Conservation (phyloP, 2,888 invertebrate genomes). For the Drosophila atroscutellata region DNA sequence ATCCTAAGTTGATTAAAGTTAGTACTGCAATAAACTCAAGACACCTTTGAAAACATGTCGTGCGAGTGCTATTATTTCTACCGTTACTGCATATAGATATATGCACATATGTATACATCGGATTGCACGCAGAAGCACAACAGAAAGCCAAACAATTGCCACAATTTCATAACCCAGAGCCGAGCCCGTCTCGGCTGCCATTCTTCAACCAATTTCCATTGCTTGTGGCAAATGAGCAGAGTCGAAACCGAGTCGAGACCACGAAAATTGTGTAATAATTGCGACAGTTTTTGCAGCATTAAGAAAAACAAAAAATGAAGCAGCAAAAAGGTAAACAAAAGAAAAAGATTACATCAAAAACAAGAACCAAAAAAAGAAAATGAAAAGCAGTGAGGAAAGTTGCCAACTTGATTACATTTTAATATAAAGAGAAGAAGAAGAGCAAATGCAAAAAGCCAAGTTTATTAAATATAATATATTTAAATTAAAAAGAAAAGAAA, state of each 20-base stretch:
- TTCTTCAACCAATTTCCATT: conserved; percentile 65
- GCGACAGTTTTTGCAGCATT: conserved; percentile 63
- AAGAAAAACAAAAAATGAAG: conserved; percentile 16
- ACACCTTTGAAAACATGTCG: neutral
- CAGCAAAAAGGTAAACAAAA: conserved; percentile 21
- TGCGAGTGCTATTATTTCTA: neutral
- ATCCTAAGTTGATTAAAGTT: neutral
- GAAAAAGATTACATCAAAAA: conserved; percentile 32
- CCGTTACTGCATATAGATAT: neutral
- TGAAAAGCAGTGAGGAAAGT: neutral
- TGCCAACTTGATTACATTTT: too few species aligned
- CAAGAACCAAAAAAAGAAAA: conserved; percentile 11
- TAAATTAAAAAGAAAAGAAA: neutral
- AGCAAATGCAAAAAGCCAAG: too few species aligned
- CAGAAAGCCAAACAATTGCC: conserved; percentile 66
- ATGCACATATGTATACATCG: conserved; percentile 3
- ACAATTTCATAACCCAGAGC: conserved; percentile 70
- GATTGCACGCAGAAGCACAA: conserved; percentile 42
- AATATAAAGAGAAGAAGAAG: too few species aligned
- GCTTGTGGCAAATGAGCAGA: conserved; percentile 49
- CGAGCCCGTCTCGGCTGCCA: conserved; percentile 56
- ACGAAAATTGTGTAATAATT: conserved; percentile 72
- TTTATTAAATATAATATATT: too few species aligned
- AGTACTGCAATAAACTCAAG: neutral
- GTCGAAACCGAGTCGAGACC: conserved; percentile 22